phyloP scores from a whole-genome alignment of 2,113 vertebrate genomes.

The Calypte anna region DNA sequence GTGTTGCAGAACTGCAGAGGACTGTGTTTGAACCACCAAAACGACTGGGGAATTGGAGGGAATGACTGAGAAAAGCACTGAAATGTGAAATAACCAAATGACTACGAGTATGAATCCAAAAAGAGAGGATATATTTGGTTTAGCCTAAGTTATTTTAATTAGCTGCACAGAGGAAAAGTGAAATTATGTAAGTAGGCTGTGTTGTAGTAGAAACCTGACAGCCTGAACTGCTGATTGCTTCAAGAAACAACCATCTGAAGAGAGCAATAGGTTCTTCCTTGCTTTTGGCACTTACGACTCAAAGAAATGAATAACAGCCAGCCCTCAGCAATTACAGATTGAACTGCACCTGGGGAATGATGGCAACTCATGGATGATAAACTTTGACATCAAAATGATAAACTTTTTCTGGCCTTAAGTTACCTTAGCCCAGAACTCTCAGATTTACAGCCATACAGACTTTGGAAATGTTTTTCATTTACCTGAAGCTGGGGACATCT shows the following conservation, averaged over 20 bases:
- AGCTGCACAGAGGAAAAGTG: neutral
- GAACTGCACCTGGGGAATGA: neutral
- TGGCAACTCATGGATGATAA: neutral
- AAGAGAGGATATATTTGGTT: neutral
- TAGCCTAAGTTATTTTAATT: neutral
- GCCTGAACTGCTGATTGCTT: neutral
- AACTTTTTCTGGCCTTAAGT: neutral
- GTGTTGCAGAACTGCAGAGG: conserved; percentile 6
- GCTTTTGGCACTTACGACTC: neutral
- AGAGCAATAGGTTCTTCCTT: neutral
- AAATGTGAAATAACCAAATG: conserved; percentile 7
- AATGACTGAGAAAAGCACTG: conserved; percentile 27
- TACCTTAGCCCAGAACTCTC: neutral
- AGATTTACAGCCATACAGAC: neutral
- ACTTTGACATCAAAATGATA: neutral
- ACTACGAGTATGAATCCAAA: neutral
- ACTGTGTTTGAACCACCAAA: conserved; percentile 33
- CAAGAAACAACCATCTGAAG: neutral
- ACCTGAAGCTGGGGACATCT: neutral
- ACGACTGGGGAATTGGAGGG: conserved; percentile 25
- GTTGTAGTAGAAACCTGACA: neutral
- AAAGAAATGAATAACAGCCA: neutral
- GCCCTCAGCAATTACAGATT: neutral
- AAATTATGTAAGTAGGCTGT: neutral
- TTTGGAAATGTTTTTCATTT: neutral